These are phyloP conservation scores for Silurus glanis DNA, from an alignment of 2,113 vertebrate genomes.

Conservation along the genomic window DNA sequence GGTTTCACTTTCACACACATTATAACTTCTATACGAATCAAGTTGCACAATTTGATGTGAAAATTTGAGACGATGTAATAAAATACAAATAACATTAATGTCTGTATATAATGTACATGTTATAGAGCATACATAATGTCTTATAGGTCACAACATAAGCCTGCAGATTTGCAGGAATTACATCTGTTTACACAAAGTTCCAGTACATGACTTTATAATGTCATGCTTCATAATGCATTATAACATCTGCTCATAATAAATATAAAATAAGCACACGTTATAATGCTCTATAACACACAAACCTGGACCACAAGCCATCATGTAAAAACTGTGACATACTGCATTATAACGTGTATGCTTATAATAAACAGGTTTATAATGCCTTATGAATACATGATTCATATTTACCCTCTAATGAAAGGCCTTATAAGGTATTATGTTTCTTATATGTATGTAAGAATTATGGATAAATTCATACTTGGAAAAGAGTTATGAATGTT, in stretches of 20 bases:
- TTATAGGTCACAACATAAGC: neutral
- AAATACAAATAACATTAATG: neutral
- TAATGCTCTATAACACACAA: neutral
- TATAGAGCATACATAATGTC: neutral
- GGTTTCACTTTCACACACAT: neutral
- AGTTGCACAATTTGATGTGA: neutral
- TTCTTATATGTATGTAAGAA: neutral
- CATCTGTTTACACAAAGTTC: neutral
- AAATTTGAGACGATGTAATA: neutral
- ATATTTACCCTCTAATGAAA: neutral
- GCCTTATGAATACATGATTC: neutral
- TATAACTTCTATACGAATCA: neutral
- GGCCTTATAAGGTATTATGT: neutral
- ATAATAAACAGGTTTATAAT: neutral
- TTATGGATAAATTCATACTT: too few relatives aligned
- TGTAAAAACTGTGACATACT: neutral
- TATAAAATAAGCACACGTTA: neutral
- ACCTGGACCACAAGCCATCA: neutral
- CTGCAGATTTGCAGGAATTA: neutral
- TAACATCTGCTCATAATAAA: neutral
- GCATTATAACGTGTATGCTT: neutral
- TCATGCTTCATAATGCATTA: neutral
- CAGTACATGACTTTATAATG: neutral
- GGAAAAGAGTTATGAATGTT: neutral
- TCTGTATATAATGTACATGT: neutral